Evolutionary conservation across 2,888 invertebrate species (phyloP), one percentile per base, ranked within the genome.

Genomic region (Epinotia demarniana): DNA sequence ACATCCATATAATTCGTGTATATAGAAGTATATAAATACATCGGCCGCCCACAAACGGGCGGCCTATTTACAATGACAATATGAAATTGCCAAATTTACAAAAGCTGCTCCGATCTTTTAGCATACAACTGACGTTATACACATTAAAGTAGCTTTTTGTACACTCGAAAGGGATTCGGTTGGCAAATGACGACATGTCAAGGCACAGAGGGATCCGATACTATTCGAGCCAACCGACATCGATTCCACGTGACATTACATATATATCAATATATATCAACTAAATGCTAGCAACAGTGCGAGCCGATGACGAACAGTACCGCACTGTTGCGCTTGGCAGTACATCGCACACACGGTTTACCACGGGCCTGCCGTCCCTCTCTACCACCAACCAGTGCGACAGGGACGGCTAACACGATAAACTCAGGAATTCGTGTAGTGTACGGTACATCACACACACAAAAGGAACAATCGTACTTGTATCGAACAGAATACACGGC

Each of bases 211-310:
- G 13, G 72, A 60, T 73, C 46, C 46, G 27, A 66, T 71, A 18
- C 8, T 63, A 49, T 27, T 11, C 53, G 33, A 53, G 43, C 57
- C 72, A 33, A 72, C 64, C 66, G 49, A 19, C 23, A 57, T 53
- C 58, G 72, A 58, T 27, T 49, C 60, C 33, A 66, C 49, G 72
- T 53, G 72, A 58, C 71, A 33, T 70, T 63, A 68, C 72, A 77
- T 70, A 77, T 69, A 72, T 73, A 73, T 67, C 57, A 33, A 76
- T 70, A 78, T 72, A 73, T 76, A 72, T 72, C 58, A 79, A 78
- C 78, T 84, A 84, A 83, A 84, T 84, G 82, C 86, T 84, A 84
- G 68, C 79, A 78, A 72, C 75, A 77, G 85, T 86, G 87, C 85
- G 85, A 82, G 85, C 81, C 83, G 80, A 80, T 79, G 77, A 60